Evolutionary conservation across 2,888 invertebrate species (phyloP).

Genomic region (Priocnemis perturbator): DNA sequence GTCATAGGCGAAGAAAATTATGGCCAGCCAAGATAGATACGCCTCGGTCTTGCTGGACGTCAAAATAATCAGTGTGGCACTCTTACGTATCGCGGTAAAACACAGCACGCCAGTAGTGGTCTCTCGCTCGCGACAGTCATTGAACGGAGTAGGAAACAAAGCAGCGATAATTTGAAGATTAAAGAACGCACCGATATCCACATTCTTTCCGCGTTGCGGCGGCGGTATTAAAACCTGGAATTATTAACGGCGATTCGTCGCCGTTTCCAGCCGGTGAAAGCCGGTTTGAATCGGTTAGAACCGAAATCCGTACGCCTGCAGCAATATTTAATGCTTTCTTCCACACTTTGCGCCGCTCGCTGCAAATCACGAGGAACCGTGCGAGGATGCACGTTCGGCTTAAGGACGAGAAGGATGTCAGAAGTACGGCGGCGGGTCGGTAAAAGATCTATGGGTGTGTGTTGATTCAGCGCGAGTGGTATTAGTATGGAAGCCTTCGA

Average conservation of each 20-base stretch:
- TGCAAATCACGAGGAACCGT: too few relatives aligned
- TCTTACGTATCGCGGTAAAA: slow-evolving; percentile 5
- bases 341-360: too few relatives aligned
- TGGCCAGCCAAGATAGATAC: slow-evolving; percentile 25
- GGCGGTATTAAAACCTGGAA: not conserved
- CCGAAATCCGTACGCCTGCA: slow-evolving; percentile 25
- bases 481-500: too few relatives aligned
- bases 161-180: not conserved
- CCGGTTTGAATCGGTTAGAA: slow-evolving; percentile 45
- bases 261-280: slow-evolving; percentile 35
- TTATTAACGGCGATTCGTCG: not conserved
- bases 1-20: slow-evolving; percentile 29
- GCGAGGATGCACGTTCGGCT: too few relatives aligned
- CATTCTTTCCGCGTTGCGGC: not conserved
- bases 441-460: too few relatives aligned
- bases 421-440: too few relatives aligned
- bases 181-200: not conserved
- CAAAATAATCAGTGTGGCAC: slow-evolving; percentile 29
- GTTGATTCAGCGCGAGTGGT: too few relatives aligned
- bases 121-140: not conserved
- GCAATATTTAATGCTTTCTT: slow-evolving; percentile 17
- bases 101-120: not conserved
- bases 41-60: slow-evolving; percentile 29
- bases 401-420: too few relatives aligned
- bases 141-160: not conserved